Conservation (phyloP, 2,888 invertebrate genomes). For the Helicoverpa assulta region DNA sequence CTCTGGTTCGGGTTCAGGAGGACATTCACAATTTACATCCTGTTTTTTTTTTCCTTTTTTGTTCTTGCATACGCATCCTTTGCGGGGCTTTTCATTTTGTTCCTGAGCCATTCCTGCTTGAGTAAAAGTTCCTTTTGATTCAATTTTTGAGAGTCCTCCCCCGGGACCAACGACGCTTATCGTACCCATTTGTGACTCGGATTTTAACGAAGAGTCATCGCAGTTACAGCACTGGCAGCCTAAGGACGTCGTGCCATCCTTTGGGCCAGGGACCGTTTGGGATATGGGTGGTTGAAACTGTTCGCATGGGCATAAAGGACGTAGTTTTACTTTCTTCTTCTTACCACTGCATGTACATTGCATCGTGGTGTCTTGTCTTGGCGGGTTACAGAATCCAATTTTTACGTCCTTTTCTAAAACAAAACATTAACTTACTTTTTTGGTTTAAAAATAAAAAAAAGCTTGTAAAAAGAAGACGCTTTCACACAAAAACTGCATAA, state of each 20-base stretch:
- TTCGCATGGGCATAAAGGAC: slow-evolving; percentile 43
- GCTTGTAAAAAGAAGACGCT: no score
- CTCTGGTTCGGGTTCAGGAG: slow-evolving; percentile 24
- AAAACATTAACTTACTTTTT: background rate
- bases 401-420: slow-evolving; percentile 28
- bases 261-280: slow-evolving; percentile 9
- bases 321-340: slow-evolving; percentile 20
- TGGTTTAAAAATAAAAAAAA: background rate
- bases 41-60: slow-evolving; percentile 37
- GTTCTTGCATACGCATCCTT: slow-evolving; percentile 30
- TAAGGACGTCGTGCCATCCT: slow-evolving; percentile 10
- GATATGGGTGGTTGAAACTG: slow-evolving; percentile 19
- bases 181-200: background rate
- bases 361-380: slow-evolving; percentile 15
- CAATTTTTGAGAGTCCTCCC: slow-evolving; percentile 12
- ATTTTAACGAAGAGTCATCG: background rate
- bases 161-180: slow-evolving; percentile 14
- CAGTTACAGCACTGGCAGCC: slow-evolving; percentile 25
- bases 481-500: no score
- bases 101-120: slow-evolving; percentile 30
- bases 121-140: slow-evolving; percentile 25
- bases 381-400: slow-evolving; percentile 5
- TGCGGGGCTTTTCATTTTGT: background rate
- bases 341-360: slow-evolving; percentile 37
- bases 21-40: slow-evolving; percentile 50